Evolutionary conservation across 2,113 vertebrate genomes (phyloP).

Genomic region (Tragulus kanchil): DNA sequence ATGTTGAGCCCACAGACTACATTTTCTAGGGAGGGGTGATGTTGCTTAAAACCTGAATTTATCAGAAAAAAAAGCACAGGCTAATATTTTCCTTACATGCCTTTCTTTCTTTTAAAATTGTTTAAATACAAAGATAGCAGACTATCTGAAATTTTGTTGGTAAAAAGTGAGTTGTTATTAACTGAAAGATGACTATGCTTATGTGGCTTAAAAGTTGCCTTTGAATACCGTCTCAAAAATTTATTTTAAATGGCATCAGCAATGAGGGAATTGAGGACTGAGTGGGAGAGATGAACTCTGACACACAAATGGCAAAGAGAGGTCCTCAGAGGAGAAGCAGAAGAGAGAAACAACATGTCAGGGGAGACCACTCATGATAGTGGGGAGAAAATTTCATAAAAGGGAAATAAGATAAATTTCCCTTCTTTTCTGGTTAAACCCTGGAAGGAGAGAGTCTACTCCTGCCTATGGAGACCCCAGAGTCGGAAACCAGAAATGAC

Average conservation of each 20-base stretch:
- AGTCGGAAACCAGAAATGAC: not conserved
- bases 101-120: not conserved
- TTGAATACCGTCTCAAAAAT: not conserved
- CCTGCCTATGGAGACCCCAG: accelerated
- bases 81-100: not conserved
- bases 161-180: not conserved
- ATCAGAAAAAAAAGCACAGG: not conserved
- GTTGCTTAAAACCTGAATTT: not conserved
- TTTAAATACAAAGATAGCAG: not conserved
- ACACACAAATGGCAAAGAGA: not conserved
- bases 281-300: not conserved
- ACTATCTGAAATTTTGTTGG: not conserved
- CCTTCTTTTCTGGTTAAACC: not conserved
- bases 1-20: not conserved
- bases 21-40: not conserved
- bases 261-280: not conserved
- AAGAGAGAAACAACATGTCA: not conserved
- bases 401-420: not conserved
- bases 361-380: not conserved
- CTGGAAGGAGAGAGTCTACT: not conserved
- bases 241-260: not conserved
- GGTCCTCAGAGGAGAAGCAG: not conserved
- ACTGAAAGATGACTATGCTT: not conserved
- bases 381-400: not conserved
- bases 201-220: not conserved